Base-by-base conservation (phyloP, 1,140 invertebrate genomes). In the Lepidotrigona ventralis region DNA sequence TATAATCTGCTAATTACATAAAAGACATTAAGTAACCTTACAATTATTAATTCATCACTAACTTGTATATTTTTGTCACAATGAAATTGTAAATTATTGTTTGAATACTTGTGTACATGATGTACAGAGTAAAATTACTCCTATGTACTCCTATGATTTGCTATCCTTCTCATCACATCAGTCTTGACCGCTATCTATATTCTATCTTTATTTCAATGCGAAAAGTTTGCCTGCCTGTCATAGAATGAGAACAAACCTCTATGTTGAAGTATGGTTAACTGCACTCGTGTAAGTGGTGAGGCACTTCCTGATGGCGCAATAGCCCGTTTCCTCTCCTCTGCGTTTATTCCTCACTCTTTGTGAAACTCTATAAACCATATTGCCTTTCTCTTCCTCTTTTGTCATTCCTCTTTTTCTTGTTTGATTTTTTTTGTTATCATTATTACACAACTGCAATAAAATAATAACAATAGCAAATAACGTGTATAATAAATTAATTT, bases 271-370 rank as follows among this genome's bases (percentile, higher is more conserved):
- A 85, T 83, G 72, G 84, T 89, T 88, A 90, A 89, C 78, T 85
- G 76, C 73, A 86, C 80, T 76, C 79, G 80, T 91, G 84, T 88
- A 86, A 90, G 84, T 87, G 83, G 87, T 86, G 87, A 92, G 90
- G 90, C 88, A 92, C 90, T 92, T 92, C 91, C 91, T 91, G 89
- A 91, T 92, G 91, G 91, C 90, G 91, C 90, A 92, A 92, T 92
- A 89, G 90, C 70, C 69, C 68, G 81, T 79, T 87, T 81, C 85
- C 85, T 86, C 82, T 87, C 60, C 76, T 76, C 86, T 83, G 53
- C 63, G 23, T 29, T 81, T 64, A 12, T 63, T 83, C 23, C 56
- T 79, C 58, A 17, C 39, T 66, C 82, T 83, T 79, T 71, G 51
- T 26, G 51, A 39, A 75, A 64, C 60, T 79, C 70, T 46, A 73